Evolutionary conservation across 2,113 vertebrate genomes (phyloP), one percentile per base, ranked within the genome.

Genomic region (Eudyptes chrysolophus): DNA sequence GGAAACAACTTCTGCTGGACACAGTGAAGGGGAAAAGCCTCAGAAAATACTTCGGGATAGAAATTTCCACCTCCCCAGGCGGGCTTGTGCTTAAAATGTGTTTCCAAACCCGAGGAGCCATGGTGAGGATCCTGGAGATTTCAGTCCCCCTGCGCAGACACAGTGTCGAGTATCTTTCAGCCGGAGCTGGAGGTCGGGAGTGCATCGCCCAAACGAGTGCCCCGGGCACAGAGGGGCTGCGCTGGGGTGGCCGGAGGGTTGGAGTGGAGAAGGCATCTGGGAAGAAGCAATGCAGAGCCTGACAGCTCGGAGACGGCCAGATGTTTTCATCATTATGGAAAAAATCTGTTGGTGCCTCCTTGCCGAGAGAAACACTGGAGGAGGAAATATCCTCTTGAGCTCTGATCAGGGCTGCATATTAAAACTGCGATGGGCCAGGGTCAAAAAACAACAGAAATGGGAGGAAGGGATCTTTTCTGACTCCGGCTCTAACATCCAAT

Each of bases 291-390:
- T 7, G n/a, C 77, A 30, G 74, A 83, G 87, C 80, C 89, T 96
- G 97, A 97, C 97, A 97, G 94, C 77, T 62, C 13, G 0, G 85
- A 96, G 61, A 62, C 13, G 0, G 74, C 90, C 97, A 94, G 97
- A 97, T 94, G 97, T 94, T 87, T 96, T 77, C 62, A 86, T 81
- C 88, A 92, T 90, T 94, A 97, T 16, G 89, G 94, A 89, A 97
- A 95, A 95, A 95, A 96, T 92, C 85, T 89, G 89, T 30, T 93
- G 97, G 96, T 97, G 96, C 95, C 82, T 70, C 90, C 93, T 95
- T 89, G 97, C 97, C 95, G 93, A 49, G 84, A 91, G 72, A 87
- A 97, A 70, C 57, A 11, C 36, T 82, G 91, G 81, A 94, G 77
- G 55, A 96, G 90, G 92, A 97, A 96, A 84, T 96, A 92, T 71